Conservation (phyloP, 2,888 invertebrate species). For the Hypolimnas misippus region DNA sequence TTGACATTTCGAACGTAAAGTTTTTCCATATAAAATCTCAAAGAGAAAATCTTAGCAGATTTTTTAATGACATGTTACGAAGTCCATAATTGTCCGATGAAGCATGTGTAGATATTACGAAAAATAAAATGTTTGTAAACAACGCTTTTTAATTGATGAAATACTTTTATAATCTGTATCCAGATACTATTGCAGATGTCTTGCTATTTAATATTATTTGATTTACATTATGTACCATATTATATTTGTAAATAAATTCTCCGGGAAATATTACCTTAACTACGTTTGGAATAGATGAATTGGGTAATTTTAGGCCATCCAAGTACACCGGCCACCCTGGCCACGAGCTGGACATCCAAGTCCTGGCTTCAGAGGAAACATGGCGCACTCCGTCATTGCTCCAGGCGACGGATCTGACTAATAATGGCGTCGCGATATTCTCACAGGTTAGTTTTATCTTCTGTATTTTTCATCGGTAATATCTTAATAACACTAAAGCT, state of each 20-base stretch:
- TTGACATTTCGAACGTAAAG: background rate
- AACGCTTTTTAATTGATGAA: background rate
- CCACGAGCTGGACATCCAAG: conserved; percentile 89
- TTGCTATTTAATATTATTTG: background rate
- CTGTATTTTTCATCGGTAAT: no score
- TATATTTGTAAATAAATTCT: no score
- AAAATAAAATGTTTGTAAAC: background rate
- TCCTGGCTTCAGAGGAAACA: conserved; percentile 92
- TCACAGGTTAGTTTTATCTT: conserved; percentile 85
- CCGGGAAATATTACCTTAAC: no score
- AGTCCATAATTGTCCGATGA: background rate
- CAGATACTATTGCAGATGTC: background rate
- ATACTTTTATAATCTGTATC: background rate
- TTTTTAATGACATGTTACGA: background rate
- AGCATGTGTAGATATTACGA: conserved; percentile 2
- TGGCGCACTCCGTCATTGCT: conserved; percentile 94
- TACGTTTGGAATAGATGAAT: background rate
- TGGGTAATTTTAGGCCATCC: conserved; percentile 61
- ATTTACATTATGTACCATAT: background rate
- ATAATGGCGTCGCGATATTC: conserved; percentile 90
- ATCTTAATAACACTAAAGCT: no score
- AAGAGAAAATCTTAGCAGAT: background rate
- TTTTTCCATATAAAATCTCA: background rate
- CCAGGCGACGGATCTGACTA: conserved; percentile 86
- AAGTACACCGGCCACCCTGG: conserved; percentile 85